Percentiles rank a stretch among this genome's conserved stretches.
phyloP scores from a whole-genome alignment of 2,797 vertebrate species.

The Carcharodon carcharias region DNA sequence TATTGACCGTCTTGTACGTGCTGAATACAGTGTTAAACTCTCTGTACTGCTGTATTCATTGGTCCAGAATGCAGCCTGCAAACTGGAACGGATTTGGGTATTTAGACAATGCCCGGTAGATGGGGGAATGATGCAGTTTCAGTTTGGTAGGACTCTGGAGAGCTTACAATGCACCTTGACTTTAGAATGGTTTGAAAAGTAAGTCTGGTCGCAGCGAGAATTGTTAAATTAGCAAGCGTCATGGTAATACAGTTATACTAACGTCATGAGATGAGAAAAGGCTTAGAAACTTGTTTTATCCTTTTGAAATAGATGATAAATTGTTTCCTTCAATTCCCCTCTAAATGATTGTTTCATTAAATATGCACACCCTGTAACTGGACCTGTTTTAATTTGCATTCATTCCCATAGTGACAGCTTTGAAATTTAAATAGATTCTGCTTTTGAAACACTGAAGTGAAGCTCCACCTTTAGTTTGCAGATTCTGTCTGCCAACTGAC shows the following conservation, averaged over 20 bases:
- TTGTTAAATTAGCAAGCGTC: background rate
- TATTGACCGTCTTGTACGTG: background rate
- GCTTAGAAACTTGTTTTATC: background rate
- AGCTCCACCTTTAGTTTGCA: background rate
- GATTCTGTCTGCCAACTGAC: background rate
- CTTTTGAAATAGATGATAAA: background rate
- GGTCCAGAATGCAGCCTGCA: background rate
- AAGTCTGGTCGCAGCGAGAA: background rate
- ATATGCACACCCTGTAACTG: background rate
- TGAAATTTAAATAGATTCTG: background rate
- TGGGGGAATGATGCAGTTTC: background rate
- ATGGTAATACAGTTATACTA: background rate
- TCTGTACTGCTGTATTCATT: background rate
- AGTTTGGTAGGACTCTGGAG: background rate
- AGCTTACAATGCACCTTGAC: background rate
- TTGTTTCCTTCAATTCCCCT: background rate
- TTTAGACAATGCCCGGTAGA: background rate
- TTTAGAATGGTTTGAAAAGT: background rate
- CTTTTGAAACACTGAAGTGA: background rate
- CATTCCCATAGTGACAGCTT: background rate
- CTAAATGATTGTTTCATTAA: background rate
- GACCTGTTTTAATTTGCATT: slow-evolving; percentile 1
- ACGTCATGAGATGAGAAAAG: background rate
- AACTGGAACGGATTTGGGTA: background rate
- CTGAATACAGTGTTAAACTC: background rate